A percentile compares a stretch with the other conserved stretches of the same genome.
phyloP scores from a whole-genome alignment of 2,888 invertebrate genomes.

The Carpatolechia fugitivella region DNA sequence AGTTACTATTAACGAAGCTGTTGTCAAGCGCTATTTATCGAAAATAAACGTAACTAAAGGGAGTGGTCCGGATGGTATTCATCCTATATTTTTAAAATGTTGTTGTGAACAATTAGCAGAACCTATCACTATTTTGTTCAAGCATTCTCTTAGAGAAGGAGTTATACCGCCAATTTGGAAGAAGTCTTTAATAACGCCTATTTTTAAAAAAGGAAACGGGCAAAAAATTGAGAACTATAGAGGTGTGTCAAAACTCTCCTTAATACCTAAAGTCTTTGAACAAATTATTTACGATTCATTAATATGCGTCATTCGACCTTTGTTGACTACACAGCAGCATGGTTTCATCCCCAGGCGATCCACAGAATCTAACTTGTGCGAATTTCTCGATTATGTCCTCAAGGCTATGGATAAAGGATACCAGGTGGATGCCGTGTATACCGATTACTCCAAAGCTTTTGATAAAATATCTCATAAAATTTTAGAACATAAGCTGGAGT shows the following conservation, averaged over 20 bases:
- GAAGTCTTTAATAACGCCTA: neutral
- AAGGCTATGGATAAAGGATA: conserved; percentile 18
- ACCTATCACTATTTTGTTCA: neutral
- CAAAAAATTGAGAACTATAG: neutral
- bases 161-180: neutral
- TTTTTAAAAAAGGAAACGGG: neutral
- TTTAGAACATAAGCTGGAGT: conserved; percentile 12
- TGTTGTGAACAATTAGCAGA: neutral
- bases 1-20: neutral
- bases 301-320: conserved; percentile 1
- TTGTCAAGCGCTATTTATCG: neutral
- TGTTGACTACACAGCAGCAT: conserved; percentile 11
- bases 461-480: conserved; percentile 18
- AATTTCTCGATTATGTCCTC: conserved; percentile 14
- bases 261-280: conserved; percentile 3
- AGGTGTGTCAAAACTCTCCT: conserved; percentile 8
- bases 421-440: conserved; percentile 24
- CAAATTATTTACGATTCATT: conserved; percentile 1
- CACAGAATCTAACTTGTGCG: conserved; percentile 20
- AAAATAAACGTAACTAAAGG: conserved; percentile 1
- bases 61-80: conserved; percentile 9
- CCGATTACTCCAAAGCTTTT: conserved; percentile 24
- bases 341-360: conserved; percentile 22
- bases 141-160: neutral
- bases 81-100: neutral